Percentiles rank a stretch among this genome's conserved stretches.
Evolutionary conservation across 1,140 invertebrate genomes (phyloP).

Genomic region (Drosophila kanapiae): DNA sequence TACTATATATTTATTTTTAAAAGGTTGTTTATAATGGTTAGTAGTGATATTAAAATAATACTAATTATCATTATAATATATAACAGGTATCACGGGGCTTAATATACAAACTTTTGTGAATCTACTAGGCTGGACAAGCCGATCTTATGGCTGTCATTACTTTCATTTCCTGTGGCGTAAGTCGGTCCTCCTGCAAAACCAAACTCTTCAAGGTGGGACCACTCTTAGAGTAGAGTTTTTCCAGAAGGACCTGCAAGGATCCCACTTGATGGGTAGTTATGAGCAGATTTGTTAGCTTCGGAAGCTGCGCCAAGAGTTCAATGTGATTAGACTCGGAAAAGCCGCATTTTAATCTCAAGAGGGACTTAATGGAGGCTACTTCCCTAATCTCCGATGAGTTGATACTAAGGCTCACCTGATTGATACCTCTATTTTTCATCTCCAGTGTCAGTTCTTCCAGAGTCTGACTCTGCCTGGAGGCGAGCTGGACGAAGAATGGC

Average conservation of each 20-base stretch:
- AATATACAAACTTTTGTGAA: too few species aligned
- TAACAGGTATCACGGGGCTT: too few species aligned
- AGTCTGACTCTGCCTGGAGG: neutral
- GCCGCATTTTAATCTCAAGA: slow-evolving; percentile 7
- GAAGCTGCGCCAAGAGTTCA: slow-evolving; percentile 6
- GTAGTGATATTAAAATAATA: too few species aligned
- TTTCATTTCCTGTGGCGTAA: neutral
- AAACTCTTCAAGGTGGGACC: neutral
- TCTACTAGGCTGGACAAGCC: too few species aligned
- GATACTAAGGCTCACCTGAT: neutral
- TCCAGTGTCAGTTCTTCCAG: slow-evolving; percentile 9
- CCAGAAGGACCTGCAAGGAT: neutral
- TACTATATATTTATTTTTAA: too few species aligned
- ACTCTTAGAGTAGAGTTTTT: neutral
- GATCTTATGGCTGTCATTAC: neutral
- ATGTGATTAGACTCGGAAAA: neutral
- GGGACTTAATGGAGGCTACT: slow-evolving; percentile 2
- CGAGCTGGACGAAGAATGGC: slow-evolving; percentile 4
- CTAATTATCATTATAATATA: too few species aligned
- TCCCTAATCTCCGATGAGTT: slow-evolving; percentile 1
- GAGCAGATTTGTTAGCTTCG: neutral
- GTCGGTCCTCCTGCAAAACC: neutral
- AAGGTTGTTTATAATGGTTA: too few species aligned
- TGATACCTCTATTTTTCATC: neutral
- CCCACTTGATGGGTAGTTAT: neutral